These are phyloP conservation scores for Labeo catla DNA, from an alignment of 2,113 vertebrate species.

Conservation along the genomic window DNA sequence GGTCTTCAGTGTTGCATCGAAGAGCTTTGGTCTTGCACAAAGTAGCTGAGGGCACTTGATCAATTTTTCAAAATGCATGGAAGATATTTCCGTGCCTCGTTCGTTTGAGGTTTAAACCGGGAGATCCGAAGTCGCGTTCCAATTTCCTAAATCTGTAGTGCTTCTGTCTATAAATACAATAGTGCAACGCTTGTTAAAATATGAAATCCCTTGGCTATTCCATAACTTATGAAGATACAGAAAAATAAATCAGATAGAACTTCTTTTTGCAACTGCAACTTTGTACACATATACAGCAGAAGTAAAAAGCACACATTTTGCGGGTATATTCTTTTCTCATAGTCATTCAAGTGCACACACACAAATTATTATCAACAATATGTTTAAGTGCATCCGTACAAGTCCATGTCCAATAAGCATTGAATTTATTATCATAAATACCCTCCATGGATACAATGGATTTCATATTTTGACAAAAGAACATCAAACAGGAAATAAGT, in stretches of 20 bases:
- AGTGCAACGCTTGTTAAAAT: slow-evolving; percentile 60
- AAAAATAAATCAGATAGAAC: slow-evolving; percentile 52
- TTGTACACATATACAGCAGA: slow-evolving; percentile 57
- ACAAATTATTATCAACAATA: slow-evolving; percentile 50
- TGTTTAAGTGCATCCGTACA: slow-evolving; percentile 34
- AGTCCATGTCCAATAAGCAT: slow-evolving; percentile 38
- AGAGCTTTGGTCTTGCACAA: slow-evolving; percentile 52
- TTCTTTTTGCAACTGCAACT: slow-evolving; percentile 30
- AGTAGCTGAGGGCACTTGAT: slow-evolving; percentile 35
- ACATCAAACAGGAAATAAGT: slow-evolving; percentile 21
- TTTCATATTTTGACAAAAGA: slow-evolving; percentile 55
- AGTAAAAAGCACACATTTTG: slow-evolving; percentile 53
- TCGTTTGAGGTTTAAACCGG: slow-evolving; percentile 43
- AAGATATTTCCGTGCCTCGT: slow-evolving; percentile 26
- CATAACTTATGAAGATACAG: slow-evolving; percentile 43
- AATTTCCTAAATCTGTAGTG: slow-evolving; percentile 65
- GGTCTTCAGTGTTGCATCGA: slow-evolving; percentile 19
- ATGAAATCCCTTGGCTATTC: slow-evolving; percentile 58
- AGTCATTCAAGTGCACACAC: slow-evolving; percentile 66
- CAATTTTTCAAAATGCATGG: slow-evolving; percentile 3
- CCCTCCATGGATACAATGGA: slow-evolving; percentile 42
- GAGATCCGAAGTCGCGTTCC: slow-evolving; percentile 45
- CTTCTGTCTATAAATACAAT: slow-evolving; percentile 54
- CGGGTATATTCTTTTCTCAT: slow-evolving; percentile 56
- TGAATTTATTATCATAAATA: not conserved